Conservation (phyloP, 1,140 invertebrate genomes). For the Cydia splendana region DNA sequence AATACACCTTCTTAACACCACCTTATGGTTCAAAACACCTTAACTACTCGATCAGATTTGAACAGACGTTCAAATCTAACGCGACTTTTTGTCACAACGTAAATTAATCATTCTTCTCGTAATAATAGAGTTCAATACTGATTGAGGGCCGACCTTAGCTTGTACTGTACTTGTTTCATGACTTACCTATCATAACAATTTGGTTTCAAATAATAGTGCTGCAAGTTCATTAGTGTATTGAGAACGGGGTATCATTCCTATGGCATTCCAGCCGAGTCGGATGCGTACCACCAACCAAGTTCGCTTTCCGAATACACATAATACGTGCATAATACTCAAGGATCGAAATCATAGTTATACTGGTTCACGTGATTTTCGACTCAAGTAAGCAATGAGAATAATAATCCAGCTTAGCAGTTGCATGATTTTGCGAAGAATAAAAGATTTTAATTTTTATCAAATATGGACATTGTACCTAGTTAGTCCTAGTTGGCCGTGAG, state of each 20-base stretch:
- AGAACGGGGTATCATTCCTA: background rate
- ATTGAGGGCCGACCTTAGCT: background rate
- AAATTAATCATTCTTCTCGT: background rate
- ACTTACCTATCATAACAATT: background rate
- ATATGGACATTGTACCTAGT: background rate
- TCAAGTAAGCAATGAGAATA: background rate
- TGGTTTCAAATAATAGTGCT: slow-evolving; percentile 3
- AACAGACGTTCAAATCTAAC: background rate
- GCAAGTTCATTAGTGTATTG: slow-evolving; percentile 1
- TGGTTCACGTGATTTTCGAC: background rate
- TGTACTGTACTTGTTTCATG: background rate
- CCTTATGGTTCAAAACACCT: background rate
- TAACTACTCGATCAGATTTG: background rate
- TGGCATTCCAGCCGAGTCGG: background rate
- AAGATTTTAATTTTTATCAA: background rate
- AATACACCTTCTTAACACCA: background rate
- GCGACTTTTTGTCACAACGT: background rate
- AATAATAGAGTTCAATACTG: background rate
- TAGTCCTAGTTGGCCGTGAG: background rate
- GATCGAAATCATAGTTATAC: too few relatives aligned
- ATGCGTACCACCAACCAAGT: background rate
- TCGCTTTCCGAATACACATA: too few relatives aligned
- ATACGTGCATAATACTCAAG: too few relatives aligned
- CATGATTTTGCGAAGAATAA: background rate
- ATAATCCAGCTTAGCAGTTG: background rate